These are phyloP conservation scores for Amblyopsis hoosieri DNA, from an alignment of 2,797 vertebrate species.

Conservation along the genomic window DNA sequence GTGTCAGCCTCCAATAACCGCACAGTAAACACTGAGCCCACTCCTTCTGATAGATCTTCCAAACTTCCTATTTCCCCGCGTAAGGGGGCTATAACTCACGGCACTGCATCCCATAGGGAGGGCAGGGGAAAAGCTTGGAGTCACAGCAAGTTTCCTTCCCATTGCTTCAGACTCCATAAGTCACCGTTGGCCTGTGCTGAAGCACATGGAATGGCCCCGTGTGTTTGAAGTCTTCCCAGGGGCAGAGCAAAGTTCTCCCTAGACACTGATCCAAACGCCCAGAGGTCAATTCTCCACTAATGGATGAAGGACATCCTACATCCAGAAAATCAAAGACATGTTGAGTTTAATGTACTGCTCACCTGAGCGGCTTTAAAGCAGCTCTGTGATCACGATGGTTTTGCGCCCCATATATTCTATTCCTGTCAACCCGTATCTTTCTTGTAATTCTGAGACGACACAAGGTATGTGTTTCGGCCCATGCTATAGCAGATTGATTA, in stretches of 20 bases:
- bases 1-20: conserved; percentile 35
- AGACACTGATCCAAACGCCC: conserved; percentile 33
- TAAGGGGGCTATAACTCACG: conserved; percentile 45
- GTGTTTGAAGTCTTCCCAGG: conserved; percentile 22
- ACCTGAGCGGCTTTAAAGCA: not conserved
- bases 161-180: conserved; percentile 18
- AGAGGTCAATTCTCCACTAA: conserved; percentile 8
- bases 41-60: conserved; percentile 38
- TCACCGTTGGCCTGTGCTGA: conserved; percentile 19
- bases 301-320: conserved; percentile 5
- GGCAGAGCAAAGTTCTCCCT: conserved; percentile 10
- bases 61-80: conserved; percentile 47
- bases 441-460: conserved; percentile 12
- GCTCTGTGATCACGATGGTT: too few species aligned
- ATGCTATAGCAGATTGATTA: conserved; percentile 12
- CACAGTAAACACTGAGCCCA: conserved; percentile 19
- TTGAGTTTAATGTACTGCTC: not conserved
- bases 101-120: conserved; percentile 8
- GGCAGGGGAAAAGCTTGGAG: conserved; percentile 14
- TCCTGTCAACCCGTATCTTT: conserved; percentile 1
- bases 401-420: not conserved
- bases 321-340: conserved; percentile 6
- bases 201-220: conserved; percentile 16
- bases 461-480: conserved; percentile 13
- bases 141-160: conserved; percentile 37